Evolutionary conservation across 2,113 vertebrate genomes (phyloP).

Genomic region (Larimichthys polyactis): DNA sequence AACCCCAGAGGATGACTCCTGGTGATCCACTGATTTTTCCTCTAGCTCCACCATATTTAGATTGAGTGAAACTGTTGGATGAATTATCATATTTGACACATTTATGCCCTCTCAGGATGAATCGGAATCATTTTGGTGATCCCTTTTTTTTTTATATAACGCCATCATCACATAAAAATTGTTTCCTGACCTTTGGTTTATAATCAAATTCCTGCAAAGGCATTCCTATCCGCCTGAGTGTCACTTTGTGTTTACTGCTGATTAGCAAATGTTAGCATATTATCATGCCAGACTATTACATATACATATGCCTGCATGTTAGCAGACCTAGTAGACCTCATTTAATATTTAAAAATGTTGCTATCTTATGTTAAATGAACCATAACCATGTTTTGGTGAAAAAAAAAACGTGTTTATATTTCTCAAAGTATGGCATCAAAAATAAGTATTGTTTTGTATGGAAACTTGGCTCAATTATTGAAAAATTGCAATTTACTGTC

Average conservation of each 20-base stretch:
- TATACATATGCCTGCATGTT: neutral
- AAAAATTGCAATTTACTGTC: neutral
- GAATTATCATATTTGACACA: too few species aligned
- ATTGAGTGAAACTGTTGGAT: too few species aligned
- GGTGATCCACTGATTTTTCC: neutral
- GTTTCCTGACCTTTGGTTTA: neutral
- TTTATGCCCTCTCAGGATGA: neutral
- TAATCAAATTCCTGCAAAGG: neutral
- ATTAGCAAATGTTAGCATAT: neutral
- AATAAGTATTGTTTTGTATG: neutral
- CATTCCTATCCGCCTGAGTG: neutral
- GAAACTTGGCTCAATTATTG: neutral
- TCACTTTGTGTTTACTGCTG: neutral
- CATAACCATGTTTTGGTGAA: neutral
- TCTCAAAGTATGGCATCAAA: neutral
- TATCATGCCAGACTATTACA: neutral
- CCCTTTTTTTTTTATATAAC: neutral
- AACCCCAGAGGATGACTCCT: neutral
- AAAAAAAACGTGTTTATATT: neutral
- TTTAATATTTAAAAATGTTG: slow-evolving; percentile 1
- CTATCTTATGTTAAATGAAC: neutral
- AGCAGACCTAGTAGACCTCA: neutral
- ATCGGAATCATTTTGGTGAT: neutral
- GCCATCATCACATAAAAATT: neutral
- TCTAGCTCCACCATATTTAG: neutral